These are phyloP conservation scores for Tetheella fluctuosa DNA, from an alignment of 2,888 invertebrate species.

Conservation along the genomic window DNA sequence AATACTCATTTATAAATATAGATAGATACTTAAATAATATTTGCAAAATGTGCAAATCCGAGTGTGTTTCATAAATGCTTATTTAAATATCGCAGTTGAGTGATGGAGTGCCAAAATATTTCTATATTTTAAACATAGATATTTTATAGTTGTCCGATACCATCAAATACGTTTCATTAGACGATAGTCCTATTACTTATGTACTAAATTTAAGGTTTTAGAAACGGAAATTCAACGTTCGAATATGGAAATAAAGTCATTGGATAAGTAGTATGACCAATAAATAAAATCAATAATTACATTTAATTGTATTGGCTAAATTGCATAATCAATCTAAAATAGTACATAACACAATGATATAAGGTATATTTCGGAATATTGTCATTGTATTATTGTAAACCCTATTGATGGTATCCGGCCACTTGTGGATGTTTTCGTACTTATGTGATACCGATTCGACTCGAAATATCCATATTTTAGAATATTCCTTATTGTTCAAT, in stretches of 20 bases:
- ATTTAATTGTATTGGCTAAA: neutral
- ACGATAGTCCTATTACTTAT: neutral
- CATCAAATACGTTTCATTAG: neutral
- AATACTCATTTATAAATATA: neutral
- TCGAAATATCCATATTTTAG: no score
- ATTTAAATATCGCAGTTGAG: neutral
- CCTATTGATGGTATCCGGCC: neutral
- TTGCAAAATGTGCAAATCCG: neutral
- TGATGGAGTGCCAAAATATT: neutral
- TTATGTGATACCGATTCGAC: neutral
- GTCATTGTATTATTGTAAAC: neutral
- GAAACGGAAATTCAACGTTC: neutral
- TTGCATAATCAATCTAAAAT: conserved; percentile 1
- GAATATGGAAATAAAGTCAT: conserved; percentile 1
- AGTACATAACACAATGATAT: neutral
- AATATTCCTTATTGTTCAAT: no score
- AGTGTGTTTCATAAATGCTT: neutral
- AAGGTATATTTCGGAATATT: neutral
- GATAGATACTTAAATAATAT: neutral
- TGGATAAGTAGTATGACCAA: conserved; percentile 6
- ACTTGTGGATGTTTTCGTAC: neutral
- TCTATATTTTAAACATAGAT: neutral
- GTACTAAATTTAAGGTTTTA: neutral
- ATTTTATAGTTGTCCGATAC: neutral
- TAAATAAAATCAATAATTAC: conserved; percentile 8